Conservation (phyloP, 37 sponge, comb jelly and placozoan genomes). For the Haliclona indistincta region DNA sequence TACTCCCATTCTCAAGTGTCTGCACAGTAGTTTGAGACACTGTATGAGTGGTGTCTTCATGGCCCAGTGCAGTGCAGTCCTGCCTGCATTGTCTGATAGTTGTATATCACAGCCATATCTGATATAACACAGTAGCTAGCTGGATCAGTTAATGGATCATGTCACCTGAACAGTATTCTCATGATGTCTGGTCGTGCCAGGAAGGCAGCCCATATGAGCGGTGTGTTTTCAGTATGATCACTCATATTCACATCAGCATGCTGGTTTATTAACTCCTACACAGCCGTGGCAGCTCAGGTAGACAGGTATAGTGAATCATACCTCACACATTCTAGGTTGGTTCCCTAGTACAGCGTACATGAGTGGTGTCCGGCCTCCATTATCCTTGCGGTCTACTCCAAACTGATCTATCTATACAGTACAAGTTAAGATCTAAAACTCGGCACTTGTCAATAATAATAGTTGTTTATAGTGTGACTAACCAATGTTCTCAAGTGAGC, state of each 20-base stretch:
- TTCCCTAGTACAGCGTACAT: conserved; percentile 89
- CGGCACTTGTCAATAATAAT: background rate
- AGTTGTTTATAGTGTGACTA: background rate
- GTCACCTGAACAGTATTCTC: conserved; percentile 62
- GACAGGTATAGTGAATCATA: background rate
- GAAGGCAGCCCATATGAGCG: conserved; percentile 82
- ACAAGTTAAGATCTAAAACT: background rate
- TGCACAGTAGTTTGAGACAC: conserved; percentile 73
- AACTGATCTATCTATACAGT: conserved; percentile 46
- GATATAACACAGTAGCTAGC: background rate
- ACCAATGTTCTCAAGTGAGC: conserved; percentile 58
- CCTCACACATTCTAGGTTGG: conserved; percentile 78
- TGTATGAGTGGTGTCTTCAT: conserved; percentile 62
- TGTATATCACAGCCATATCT: conserved; percentile 63
- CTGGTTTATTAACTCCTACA: conserved; percentile 25
- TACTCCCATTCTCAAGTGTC: conserved; percentile 10
- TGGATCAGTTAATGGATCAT: background rate
- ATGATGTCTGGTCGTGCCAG: conserved; percentile 58
- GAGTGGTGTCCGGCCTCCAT: conserved; percentile 82
- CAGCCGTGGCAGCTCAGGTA: background rate
- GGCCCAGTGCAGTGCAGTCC: conserved; percentile 77
- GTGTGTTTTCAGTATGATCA: conserved; percentile 54
- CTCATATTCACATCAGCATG: conserved; percentile 59
- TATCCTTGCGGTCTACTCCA: conserved; percentile 74
- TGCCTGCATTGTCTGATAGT: conserved; percentile 45